Conservation (phyloP, 2,113 vertebrate species). For the Bubo scandiacus region DNA sequence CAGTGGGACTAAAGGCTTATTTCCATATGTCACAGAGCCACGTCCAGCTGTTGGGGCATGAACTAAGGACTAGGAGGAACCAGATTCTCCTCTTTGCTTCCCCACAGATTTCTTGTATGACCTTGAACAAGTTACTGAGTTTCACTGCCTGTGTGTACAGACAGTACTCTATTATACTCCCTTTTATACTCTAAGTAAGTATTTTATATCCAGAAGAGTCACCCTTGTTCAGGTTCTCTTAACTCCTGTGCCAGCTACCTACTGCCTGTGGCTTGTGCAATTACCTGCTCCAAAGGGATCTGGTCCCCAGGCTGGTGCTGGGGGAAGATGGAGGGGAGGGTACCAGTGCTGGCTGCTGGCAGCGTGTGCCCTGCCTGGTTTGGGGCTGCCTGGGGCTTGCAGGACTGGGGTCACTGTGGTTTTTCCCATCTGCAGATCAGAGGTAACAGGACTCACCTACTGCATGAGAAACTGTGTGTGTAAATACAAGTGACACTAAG, state of each 20-base stretch:
- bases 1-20: neutral
- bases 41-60: neutral
- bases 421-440: neutral
- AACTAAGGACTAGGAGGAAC: neutral
- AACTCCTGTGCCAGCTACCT: neutral
- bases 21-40: neutral
- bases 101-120: neutral
- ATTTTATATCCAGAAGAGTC: neutral
- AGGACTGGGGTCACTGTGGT: neutral
- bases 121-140: conserved; percentile 6
- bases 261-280: rapidly evolving
- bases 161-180: neutral
- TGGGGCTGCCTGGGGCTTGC: neutral
- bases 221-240: neutral
- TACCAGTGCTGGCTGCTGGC: neutral
- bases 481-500: neutral
- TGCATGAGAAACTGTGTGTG: neutral
- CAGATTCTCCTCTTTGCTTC: neutral
- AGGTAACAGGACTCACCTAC: neutral
- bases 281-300: neutral
- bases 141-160: neutral
- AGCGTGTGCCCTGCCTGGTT: neutral
- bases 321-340: neutral
- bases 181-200: neutral
- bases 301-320: neutral